These are phyloP conservation scores for Tolypeutes matacus DNA, from an alignment of 2,797 vertebrate genomes.

Conservation along the genomic window DNA sequence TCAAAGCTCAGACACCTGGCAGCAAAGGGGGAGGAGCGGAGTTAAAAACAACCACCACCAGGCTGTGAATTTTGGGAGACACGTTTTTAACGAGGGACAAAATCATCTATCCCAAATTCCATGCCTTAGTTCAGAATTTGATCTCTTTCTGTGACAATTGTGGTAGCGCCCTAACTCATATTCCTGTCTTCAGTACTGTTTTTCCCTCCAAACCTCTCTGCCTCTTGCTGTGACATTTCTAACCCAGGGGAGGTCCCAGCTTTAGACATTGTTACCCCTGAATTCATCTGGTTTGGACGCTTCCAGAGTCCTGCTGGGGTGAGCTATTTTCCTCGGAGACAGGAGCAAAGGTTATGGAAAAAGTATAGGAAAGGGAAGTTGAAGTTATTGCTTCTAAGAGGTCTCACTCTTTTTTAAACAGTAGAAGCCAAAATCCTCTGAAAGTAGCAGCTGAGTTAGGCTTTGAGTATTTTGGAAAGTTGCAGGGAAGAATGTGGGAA, in stretches of 20 bases:
- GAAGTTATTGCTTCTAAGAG: background rate
- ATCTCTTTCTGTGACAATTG: background rate
- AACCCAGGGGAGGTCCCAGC: background rate
- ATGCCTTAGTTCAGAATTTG: background rate
- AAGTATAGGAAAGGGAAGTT: background rate
- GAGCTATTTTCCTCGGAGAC: background rate
- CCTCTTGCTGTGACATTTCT: background rate
- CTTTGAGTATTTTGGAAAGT: background rate
- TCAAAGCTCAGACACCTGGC: background rate
- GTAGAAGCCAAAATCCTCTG: background rate
- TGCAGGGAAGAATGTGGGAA: background rate
- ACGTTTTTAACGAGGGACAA: background rate
- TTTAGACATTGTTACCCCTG: background rate
- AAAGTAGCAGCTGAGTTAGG: background rate
- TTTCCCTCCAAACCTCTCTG: background rate
- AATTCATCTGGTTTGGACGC: background rate
- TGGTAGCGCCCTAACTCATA: background rate
- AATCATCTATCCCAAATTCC: background rate
- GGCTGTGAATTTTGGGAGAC: background rate
- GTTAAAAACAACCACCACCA: background rate
- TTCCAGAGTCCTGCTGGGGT: background rate
- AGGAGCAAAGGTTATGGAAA: background rate
- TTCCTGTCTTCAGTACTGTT: background rate
- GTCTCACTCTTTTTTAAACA: background rate
- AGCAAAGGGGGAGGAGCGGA: accelerated